Evolutionary conservation across 2,888 invertebrate species (phyloP), one percentile per base, ranked within the genome.

Genomic region (Tetragonula carbonaria): DNA sequence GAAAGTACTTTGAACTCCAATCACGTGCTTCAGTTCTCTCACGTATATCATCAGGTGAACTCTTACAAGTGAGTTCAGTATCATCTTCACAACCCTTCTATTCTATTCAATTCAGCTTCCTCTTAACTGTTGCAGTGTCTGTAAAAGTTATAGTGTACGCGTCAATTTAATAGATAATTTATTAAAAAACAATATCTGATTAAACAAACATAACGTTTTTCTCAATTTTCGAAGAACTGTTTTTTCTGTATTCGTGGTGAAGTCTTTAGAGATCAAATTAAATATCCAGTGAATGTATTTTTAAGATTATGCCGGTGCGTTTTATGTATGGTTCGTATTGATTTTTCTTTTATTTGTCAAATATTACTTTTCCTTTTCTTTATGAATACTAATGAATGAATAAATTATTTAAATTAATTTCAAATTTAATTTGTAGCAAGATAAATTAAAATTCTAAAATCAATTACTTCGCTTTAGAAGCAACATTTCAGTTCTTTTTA

Each of bases 11-110:
- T 84, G 86, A 89, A 89, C 90, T 88, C 90, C 77, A 88, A 89
- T 93, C 92, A 92, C 91, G 91, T 92, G 90, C 91, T 92, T 92
- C 91, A 91, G 89, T 90, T 86, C 91, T 90, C 90, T 90, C 85
- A 91, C 90, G 91, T 93, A 93, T 93, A 93, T 93, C 92, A 92
- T 91, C 90, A 84, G 88, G 83, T 89, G 87, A 87, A 90, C 91
- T 90, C 88, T 87, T 87, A 86, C 88, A 81, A 87, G 86, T 87
- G 86, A 88, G 86, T 91, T 92, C 92, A 93, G 93, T 93, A 93
- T 91, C 93, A 92, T 93, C 93, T 91, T 93, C 90, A 90, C 90
- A 91, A 90, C 89, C 90, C 91, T 88, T 90, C 90, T 86, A 88
- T 80, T 89, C 88, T 87, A 78, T 23, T 23, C 76, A 28, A 75